Evolutionary conservation across 2,113 vertebrate species (phyloP), one percentile per base, ranked within the genome.

Genomic region (Seriola dumerili): DNA sequence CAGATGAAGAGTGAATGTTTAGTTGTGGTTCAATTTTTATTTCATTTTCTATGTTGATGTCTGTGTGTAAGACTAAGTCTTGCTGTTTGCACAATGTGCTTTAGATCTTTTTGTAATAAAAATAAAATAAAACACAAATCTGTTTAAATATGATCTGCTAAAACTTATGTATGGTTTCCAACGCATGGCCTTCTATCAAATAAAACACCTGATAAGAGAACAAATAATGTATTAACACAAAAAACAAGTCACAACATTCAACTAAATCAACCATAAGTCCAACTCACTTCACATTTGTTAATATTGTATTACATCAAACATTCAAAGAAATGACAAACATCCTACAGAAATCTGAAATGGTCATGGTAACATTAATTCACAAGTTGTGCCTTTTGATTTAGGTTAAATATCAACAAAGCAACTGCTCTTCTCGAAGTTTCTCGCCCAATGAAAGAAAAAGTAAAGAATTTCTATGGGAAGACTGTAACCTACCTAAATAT

Each of bases 1-100:
- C 95, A 0, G 96, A 96, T n/a, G 95, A 96, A 85, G 96, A 96
- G 19, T 95, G 89, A 89, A 55, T 32, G 1, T 11, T 34, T n/a
- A 3, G 1, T 63, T n/a, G 14, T 29, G 8, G 3, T 75, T 5
- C 6, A 38, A 10, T 54, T 78, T 72, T 32, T 16, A 61, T 57
- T 67, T 70, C 0, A 29, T 40, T 40, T 42, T 68, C 12, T 68
- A 9, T 58, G 14, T 76, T 65, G 23, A 67, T 50, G n/a, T 48
- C 16, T 21, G 3, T 50, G 19, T 36, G 6, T 16, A 7, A 40
- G 29, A 46, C 3, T 19, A 32, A 52, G 23, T 52, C 44, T 77
- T 34, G n/a, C n/a, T 61, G 0, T 84, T 84, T 79, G 50, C 36
- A 75, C 68, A 72, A 38, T 42, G 29, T 57, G 13, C 3, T 78